Conservation (phyloP, 2,113 vertebrate species). For the Poecilia latipinna region DNA sequence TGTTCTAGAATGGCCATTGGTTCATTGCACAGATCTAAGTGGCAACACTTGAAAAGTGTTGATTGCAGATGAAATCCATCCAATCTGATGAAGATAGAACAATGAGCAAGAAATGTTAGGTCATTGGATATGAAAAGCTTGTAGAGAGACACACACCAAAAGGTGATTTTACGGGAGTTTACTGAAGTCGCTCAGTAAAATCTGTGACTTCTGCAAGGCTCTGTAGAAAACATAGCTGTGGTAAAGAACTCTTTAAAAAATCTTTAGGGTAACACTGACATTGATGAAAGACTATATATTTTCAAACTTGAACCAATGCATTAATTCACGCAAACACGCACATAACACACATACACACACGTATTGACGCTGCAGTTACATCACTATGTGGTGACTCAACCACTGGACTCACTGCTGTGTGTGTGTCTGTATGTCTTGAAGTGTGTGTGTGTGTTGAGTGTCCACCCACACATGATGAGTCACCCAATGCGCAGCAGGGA, state of each 20-base stretch:
- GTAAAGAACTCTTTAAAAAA: background rate
- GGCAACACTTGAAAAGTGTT: too few relatives aligned
- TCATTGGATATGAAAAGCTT: too few relatives aligned
- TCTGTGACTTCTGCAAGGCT: background rate
- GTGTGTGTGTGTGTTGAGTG: conserved; percentile 50
- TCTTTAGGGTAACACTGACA: background rate
- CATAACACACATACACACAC: conserved; percentile 25
- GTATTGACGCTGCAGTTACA: conserved; percentile 57
- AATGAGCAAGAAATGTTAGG: too few relatives aligned
- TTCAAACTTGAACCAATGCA: background rate
- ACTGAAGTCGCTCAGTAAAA: too few relatives aligned
- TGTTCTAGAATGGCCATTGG: too few relatives aligned
- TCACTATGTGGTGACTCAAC: conserved; percentile 71
- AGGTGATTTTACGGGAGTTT: too few relatives aligned
- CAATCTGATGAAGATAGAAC: background rate
- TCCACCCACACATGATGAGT: conserved; percentile 75
- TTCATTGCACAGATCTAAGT: too few relatives aligned
- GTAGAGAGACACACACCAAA: too few relatives aligned
- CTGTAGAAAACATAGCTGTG: background rate
- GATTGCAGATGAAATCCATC: too few relatives aligned
- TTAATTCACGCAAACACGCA: background rate
- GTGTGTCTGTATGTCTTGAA: conserved; percentile 20
- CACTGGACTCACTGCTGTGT: conserved; percentile 50
- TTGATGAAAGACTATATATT: too few relatives aligned
- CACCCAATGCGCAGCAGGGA: conserved; percentile 58